phyloP scores from a whole-genome alignment of 37 sponge, comb jelly and placozoan species.

The Ianthella basta region DNA sequence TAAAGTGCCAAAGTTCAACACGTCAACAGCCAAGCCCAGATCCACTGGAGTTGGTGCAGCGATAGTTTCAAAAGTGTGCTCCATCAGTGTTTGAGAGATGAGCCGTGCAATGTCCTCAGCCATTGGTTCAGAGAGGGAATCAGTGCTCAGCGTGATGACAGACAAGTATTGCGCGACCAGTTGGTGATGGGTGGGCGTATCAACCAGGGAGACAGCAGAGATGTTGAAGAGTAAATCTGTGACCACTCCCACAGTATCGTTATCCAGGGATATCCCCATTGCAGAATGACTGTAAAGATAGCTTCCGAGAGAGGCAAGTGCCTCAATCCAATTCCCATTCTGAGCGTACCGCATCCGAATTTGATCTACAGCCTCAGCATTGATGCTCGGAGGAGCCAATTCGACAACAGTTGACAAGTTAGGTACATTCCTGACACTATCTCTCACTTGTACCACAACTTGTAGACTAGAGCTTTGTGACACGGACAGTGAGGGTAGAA shows the following conservation, averaged over 20 bases:
- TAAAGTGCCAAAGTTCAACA: background rate
- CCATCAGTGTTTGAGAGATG: background rate
- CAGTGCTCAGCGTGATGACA: constrained; percentile 20
- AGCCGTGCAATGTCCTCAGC: background rate
- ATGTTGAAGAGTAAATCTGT: constrained; percentile 26
- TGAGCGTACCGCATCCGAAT: background rate
- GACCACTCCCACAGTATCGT: background rate
- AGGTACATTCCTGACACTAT: constrained; percentile 41
- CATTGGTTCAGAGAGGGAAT: background rate
- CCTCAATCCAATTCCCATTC: constrained; percentile 45
- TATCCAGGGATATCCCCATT: background rate
- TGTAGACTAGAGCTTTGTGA: background rate
- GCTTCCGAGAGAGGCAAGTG: constrained; percentile 19
- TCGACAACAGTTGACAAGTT: constrained; percentile 10
- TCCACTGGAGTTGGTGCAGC: no score
- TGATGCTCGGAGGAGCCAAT: background rate
- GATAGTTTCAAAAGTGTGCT: constrained; percentile 27
- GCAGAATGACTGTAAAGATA: constrained; percentile 10
- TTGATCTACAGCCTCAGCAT: background rate
- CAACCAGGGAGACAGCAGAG: constrained; percentile 31
- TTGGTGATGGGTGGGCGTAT: constrained; percentile 35
- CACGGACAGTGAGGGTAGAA: constrained; percentile 41
- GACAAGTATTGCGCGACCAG: constrained; percentile 26
- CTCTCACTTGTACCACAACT: constrained; percentile 40
- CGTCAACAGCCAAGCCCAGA: no score